A percentile compares a stretch with the other conserved stretches of the same genome.
These are phyloP conservation scores for Nesoenas mayeri DNA, from an alignment of 2,113 vertebrate genomes.

Conservation along the genomic window DNA sequence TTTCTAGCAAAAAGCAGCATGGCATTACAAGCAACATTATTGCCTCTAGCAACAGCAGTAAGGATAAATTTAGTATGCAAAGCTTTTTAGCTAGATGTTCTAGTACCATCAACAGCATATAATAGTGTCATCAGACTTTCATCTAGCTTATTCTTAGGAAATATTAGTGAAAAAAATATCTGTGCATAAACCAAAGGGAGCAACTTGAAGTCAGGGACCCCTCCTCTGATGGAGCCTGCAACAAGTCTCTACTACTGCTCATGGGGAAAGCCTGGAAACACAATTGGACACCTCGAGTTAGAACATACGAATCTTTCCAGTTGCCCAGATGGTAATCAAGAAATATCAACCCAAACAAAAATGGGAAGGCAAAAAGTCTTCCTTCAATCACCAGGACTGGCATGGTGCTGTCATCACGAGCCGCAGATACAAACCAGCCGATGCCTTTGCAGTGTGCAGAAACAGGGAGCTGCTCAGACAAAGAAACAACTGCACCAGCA, in stretches of 20 bases:
- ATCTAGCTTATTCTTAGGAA: not conserved
- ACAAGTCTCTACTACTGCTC: not conserved
- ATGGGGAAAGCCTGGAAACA: not conserved
- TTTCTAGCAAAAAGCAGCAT: not conserved
- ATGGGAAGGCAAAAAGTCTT: not conserved
- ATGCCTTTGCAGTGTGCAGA: not conserved
- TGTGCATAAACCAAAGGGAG: not conserved
- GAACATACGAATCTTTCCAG: not conserved
- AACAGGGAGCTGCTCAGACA: not conserved
- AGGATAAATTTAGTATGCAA: not conserved
- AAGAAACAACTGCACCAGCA: not conserved
- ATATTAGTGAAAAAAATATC: not conserved
- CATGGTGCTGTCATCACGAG: not conserved
- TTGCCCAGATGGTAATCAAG: not conserved
- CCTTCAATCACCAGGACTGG: not conserved
- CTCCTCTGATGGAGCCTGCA: accelerated
- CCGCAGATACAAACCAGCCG: not conserved
- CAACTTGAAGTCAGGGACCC: not conserved
- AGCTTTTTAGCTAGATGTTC: not conserved
- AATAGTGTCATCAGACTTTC: not conserved
- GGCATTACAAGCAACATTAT: not conserved
- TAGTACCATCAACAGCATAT: not conserved
- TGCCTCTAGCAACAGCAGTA: not conserved
- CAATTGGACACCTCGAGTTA: not conserved
- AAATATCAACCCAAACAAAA: not conserved